phyloP scores from a whole-genome alignment of 2,113 vertebrate species.

The Phalacrocorax aristotelis region DNA sequence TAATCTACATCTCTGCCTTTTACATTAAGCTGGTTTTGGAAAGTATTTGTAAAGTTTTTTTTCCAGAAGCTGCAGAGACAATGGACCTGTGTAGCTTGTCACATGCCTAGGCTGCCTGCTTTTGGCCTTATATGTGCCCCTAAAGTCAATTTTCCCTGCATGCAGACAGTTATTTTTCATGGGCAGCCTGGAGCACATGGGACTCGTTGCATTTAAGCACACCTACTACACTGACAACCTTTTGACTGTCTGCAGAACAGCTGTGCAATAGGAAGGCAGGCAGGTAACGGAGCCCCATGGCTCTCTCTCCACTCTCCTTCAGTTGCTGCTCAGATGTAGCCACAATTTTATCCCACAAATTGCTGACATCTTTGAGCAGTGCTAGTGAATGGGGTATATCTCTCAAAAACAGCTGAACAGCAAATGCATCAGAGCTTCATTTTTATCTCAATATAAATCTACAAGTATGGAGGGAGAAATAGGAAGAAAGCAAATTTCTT shows the following conservation, averaged over 20 bases:
- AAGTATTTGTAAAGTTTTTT: background rate
- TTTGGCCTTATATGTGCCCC: background rate
- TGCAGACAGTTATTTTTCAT: background rate
- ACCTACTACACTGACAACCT: background rate
- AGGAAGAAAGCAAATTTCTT: background rate
- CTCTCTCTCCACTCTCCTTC: background rate
- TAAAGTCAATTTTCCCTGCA: background rate
- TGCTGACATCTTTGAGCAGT: background rate
- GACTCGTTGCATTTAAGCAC: background rate
- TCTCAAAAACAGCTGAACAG: background rate
- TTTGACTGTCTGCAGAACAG: background rate
- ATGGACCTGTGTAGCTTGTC: background rate
- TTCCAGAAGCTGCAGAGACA: background rate
- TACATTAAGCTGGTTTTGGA: background rate
- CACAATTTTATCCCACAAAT: background rate
- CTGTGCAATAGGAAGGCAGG: background rate
- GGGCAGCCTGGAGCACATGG: background rate
- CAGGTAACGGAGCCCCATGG: background rate
- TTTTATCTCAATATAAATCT: conserved; percentile 1
- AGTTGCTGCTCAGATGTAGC: background rate
- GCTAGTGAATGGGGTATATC: background rate
- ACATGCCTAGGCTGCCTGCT: background rate
- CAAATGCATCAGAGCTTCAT: background rate
- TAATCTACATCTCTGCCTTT: background rate
- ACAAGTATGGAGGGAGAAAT: background rate